A percentile compares a stretch with the other conserved stretches of the same genome.
These are phyloP conservation scores for Ypsolopha scabrella DNA, from an alignment of 2,888 invertebrate species.

Conservation along the genomic window DNA sequence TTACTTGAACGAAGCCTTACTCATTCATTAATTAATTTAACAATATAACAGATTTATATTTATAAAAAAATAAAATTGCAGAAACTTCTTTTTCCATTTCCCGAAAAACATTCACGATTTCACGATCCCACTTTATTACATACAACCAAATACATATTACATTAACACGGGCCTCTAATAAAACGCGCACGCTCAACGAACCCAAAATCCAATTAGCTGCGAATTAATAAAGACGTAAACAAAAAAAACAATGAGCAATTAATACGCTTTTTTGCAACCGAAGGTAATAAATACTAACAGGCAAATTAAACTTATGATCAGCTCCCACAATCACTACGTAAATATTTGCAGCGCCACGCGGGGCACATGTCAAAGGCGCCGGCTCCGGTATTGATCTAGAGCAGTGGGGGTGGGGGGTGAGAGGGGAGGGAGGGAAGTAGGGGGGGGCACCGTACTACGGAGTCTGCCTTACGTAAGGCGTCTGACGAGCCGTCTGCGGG, in stretches of 20 bases:
- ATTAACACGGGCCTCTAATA: too few species aligned
- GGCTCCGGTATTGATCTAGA: constrained; percentile 66
- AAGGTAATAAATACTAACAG: constrained; percentile 23
- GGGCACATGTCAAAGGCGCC: constrained; percentile 68
- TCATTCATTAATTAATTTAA: too few species aligned
- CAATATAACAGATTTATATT: too few species aligned
- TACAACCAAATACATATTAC: too few species aligned
- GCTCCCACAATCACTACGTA: constrained; percentile 64
- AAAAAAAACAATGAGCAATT: constrained; percentile 21
- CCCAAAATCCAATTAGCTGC: constrained; percentile 8
- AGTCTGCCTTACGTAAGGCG: constrained; percentile 63
- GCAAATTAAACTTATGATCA: constrained; percentile 61
- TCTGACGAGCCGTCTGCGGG: constrained; percentile 56
- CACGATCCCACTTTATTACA: too few species aligned
- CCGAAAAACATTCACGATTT: too few species aligned
- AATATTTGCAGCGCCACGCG: constrained; percentile 63
- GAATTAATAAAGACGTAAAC: constrained; percentile 15
- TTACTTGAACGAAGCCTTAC: too few species aligned
- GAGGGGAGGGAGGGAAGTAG: constrained; percentile 15
- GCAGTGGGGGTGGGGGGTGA: constrained; percentile 22
- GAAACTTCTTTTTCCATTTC: too few species aligned
- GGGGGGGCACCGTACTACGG: constrained; percentile 40
- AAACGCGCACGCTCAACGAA: background rate
- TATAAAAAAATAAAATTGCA: too few species aligned
- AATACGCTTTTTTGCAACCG: constrained; percentile 24